phyloP scores from a whole-genome alignment of 1,140 invertebrate genomes.

The Delia radicum region DNA sequence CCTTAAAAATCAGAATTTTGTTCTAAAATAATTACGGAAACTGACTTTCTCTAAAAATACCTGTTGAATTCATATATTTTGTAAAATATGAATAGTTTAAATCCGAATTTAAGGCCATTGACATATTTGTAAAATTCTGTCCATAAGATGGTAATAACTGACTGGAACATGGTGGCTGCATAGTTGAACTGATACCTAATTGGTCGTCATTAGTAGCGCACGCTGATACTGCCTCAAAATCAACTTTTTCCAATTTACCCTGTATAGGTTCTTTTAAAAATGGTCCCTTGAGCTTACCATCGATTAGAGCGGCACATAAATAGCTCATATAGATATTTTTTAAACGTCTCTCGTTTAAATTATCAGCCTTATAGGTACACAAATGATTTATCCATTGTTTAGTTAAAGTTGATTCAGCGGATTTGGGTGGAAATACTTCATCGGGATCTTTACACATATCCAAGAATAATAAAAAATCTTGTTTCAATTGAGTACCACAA shows the following conservation, averaged over 20 bases:
- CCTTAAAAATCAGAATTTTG: background rate
- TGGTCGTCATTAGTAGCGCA: background rate
- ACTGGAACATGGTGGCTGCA: background rate
- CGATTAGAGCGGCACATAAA: slow-evolving; percentile 38
- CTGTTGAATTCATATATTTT: background rate
- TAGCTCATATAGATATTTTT: slow-evolving; percentile 43
- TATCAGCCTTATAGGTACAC: slow-evolving; percentile 26
- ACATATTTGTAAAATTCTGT: background rate
- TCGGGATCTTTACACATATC: slow-evolving; percentile 30
- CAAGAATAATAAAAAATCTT: slow-evolving; percentile 24
- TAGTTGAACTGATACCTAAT: background rate
- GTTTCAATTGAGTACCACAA: too few species aligned
- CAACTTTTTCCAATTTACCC: slow-evolving; percentile 29
- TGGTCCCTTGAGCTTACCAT: slow-evolving; percentile 34
- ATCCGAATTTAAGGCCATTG: background rate
- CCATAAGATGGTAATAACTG: background rate
- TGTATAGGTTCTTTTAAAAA: slow-evolving; percentile 30
- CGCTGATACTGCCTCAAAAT: slow-evolving; percentile 29
- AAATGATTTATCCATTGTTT: slow-evolving; percentile 38
- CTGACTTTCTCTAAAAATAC: background rate
- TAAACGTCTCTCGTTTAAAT: slow-evolving; percentile 34
- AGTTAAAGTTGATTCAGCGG: slow-evolving; percentile 27
- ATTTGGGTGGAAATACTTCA: slow-evolving; percentile 32
- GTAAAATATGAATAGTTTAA: background rate
- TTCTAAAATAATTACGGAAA: background rate